Evolutionary conservation across 2,113 vertebrate species (phyloP), one percentile per base, ranked within the genome.

Genomic region (Synodontis membranacea): DNA sequence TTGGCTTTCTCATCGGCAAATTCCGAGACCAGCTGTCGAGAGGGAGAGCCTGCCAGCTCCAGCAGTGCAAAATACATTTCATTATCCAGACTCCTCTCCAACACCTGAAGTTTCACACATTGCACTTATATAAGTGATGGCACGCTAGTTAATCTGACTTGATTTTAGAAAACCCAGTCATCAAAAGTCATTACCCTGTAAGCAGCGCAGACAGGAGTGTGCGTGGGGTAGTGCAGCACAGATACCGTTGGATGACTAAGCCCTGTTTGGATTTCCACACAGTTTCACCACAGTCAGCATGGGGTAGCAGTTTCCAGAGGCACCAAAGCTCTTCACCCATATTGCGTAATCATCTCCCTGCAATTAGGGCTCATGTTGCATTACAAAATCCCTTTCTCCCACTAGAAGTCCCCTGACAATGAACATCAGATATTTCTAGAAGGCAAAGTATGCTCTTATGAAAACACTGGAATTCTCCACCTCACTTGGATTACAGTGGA

Each of bases 221-320:
- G 31, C 60, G 68, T 37, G 31, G 0, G 50, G 34, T 34, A 68
- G 58, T 28, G 19, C 37, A 39, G 82, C 11, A 37, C 83, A 85
- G 78, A 84, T 79, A 64, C 68, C 75, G 83, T 37, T 89, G 89
- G 86, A 79, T 46, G 44, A 66, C n/a, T 84, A 56, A 25, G 12
- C 83, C 86, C 54, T 87, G 87, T 84, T 72, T 44, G 58, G 76
- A 90, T 93, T 92, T 93, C 88, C 89, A 93, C 87, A 91, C 39
- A 91, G 86, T 91, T 89, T 88, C 89, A 93, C 92, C 93, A 89
- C 91, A 91, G 89, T 88, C 72, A 86, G 87, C 91, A 89, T 89
- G 90, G 88, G 86, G 88, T 87, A 87, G 48, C 66, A 21, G 46
- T 86, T 86, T 88, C 90, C 91, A 93, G 75, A 76, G 75, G 89